phyloP scores from a whole-genome alignment of 2,113 vertebrate genomes.

The Mellivora capensis region DNA sequence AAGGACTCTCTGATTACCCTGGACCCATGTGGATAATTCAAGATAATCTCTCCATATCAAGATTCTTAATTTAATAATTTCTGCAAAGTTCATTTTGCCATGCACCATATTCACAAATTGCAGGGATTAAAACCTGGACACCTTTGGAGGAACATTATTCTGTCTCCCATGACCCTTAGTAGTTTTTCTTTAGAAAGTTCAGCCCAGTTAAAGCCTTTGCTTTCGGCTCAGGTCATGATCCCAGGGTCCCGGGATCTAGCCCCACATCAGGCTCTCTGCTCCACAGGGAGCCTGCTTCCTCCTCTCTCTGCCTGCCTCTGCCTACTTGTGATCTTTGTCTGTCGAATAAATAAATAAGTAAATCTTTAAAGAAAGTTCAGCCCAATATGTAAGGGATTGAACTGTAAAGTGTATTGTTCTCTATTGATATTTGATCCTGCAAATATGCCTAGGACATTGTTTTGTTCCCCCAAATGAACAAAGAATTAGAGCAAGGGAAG shows the following conservation, averaged over 20 bases:
- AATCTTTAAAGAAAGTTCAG: slow-evolving; percentile 3
- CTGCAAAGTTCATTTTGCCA: background rate
- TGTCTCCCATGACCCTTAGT: background rate
- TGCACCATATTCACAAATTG: background rate
- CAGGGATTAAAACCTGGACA: background rate
- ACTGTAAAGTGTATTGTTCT: background rate
- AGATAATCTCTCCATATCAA: background rate
- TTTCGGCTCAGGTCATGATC: too few relatives aligned
- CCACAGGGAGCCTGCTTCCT: too few relatives aligned
- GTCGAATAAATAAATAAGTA: too few relatives aligned
- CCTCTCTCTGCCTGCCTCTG: too few relatives aligned
- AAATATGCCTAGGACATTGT: background rate
- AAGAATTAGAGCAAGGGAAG: background rate
- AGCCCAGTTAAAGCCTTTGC: too few relatives aligned
- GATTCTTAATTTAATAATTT: background rate
- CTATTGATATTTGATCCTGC: background rate
- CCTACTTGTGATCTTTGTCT: too few relatives aligned
- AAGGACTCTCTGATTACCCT: background rate
- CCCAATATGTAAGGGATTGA: background rate
- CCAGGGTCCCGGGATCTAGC: too few relatives aligned
- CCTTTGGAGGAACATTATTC: background rate
- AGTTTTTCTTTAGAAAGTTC: background rate
- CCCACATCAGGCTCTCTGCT: too few relatives aligned
- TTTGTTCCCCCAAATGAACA: background rate
- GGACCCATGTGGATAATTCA: background rate